Conservation (phyloP, 2,113 vertebrate species). For the Mustelus asterias region DNA sequence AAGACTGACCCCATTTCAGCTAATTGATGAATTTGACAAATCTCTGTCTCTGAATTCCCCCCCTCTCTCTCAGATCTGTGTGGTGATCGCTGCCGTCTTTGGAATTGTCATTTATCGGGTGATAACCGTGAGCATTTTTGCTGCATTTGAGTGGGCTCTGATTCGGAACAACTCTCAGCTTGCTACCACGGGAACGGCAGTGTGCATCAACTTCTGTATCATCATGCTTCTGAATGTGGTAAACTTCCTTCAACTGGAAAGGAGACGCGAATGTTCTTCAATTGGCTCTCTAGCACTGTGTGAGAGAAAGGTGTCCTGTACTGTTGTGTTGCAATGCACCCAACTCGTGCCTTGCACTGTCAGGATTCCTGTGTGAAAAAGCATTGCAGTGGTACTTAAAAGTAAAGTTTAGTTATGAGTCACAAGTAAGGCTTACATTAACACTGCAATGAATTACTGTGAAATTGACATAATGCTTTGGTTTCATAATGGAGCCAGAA, state of each 20-base stretch:
- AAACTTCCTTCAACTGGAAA: conserved; percentile 44
- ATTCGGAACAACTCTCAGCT: conserved; percentile 96
- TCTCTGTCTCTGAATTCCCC: conserved; percentile 31
- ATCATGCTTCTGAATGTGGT: conserved; percentile 95
- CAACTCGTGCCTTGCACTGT: too few relatives aligned
- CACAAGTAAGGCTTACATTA: too few relatives aligned
- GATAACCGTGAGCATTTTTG: conserved; percentile 89
- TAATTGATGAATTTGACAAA: conserved; percentile 35
- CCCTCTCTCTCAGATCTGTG: conserved; percentile 65
- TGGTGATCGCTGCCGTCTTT: conserved; percentile 88
- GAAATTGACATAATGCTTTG: neutral
- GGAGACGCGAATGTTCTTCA: neutral
- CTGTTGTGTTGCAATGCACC: neutral
- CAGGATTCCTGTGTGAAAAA: neutral
- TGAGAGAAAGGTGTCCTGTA: neutral
- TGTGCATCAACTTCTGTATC: conserved; percentile 94
- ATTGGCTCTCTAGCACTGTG: neutral
- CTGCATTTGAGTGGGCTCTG: conserved; percentile 85
- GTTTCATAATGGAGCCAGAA: neutral
- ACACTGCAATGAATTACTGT: neutral
- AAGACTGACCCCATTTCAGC: neutral
- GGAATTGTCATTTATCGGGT: conserved; percentile 90
- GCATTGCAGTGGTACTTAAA: too few relatives aligned
- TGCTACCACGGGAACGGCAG: conserved; percentile 87
- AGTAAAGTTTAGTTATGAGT: too few relatives aligned